A percentile compares a stretch with the other conserved stretches of the same genome.
Evolutionary conservation across 2,113 vertebrate species (phyloP).

Genomic region (Myotis davidii): DNA sequence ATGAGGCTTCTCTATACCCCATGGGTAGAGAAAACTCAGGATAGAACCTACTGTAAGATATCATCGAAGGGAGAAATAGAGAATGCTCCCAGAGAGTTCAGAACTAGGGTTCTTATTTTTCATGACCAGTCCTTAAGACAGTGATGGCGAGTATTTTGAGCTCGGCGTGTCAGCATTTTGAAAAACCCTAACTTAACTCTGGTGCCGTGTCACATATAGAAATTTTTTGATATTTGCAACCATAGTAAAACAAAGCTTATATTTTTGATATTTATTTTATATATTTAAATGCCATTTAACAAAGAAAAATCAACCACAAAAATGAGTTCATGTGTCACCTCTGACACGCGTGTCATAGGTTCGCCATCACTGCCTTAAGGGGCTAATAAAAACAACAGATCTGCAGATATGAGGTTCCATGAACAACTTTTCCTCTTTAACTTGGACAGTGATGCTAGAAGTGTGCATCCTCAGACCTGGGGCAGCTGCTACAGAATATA

Average conservation of each 20-base stretch:
- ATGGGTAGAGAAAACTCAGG: not conserved
- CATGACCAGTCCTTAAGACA: not conserved
- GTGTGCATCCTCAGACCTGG: not conserved
- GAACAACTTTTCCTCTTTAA: not conserved
- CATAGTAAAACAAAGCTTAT: too few relatives aligned
- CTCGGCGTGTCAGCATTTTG: too few relatives aligned
- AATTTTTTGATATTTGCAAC: too few relatives aligned
- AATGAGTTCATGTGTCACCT: too few relatives aligned
- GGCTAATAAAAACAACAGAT: not conserved
- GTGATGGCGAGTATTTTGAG: too few relatives aligned
- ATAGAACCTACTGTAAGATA: not conserved
- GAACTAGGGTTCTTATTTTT: not conserved
- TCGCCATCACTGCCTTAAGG: not conserved
- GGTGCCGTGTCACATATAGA: too few relatives aligned
- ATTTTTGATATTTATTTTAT: too few relatives aligned
- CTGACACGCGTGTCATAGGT: too few relatives aligned
- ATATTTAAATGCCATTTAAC: too few relatives aligned
- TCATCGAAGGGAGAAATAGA: not conserved
- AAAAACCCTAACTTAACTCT: too few relatives aligned
- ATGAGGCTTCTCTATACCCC: not conserved
- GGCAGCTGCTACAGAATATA: not conserved
- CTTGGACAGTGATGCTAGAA: not conserved
- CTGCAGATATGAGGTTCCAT: not conserved
- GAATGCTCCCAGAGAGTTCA: not conserved
- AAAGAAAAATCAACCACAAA: too few relatives aligned